phyloP scores from a whole-genome alignment of 1,140 invertebrate species.

The Drosophila triauraria region DNA sequence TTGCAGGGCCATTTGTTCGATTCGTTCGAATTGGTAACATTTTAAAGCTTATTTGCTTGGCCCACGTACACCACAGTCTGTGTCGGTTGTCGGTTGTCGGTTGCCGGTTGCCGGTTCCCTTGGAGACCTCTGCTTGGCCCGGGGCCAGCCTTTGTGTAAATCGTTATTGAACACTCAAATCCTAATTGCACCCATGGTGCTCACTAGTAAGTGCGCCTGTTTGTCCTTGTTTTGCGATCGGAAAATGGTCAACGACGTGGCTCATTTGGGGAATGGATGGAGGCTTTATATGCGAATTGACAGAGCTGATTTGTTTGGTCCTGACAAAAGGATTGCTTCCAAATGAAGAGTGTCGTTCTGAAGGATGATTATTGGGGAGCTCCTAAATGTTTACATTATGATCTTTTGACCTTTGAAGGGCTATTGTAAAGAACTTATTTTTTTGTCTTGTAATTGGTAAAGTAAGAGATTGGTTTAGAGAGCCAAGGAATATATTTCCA shows the following conservation, averaged over 20 bases:
- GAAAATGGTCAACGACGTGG: conserved; percentile 55
- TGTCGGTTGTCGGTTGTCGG: not conserved
- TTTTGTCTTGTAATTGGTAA: not conserved
- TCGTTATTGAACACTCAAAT: conserved; percentile 81
- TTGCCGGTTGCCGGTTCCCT: conserved; percentile 4
- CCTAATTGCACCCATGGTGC: conserved; percentile 74
- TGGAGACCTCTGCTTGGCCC: conserved; percentile 22
- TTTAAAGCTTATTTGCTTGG: conserved; percentile 70
- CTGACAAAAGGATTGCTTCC: conserved; percentile 38
- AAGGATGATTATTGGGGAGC: conserved; percentile 5
- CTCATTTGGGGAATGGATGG: conserved; percentile 26
- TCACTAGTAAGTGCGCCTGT: conserved; percentile 52
- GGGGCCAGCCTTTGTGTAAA: conserved; percentile 59
- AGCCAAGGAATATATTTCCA: too few species aligned
- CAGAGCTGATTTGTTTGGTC: conserved; percentile 63
- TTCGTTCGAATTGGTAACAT: conserved; percentile 67
- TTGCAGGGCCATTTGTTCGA: conserved; percentile 57
- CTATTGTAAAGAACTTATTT: not conserved
- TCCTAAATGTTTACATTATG: not conserved
- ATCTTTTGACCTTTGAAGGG: not conserved
- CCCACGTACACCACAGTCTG: conserved; percentile 32
- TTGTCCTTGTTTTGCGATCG: conserved; percentile 41
- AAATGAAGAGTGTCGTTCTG: conserved; percentile 23
- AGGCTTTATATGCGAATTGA: conserved; percentile 25
- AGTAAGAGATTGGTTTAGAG: not conserved